phyloP scores from a whole-genome alignment of 2,888 invertebrate species.

The Brenthis daphne region DNA sequence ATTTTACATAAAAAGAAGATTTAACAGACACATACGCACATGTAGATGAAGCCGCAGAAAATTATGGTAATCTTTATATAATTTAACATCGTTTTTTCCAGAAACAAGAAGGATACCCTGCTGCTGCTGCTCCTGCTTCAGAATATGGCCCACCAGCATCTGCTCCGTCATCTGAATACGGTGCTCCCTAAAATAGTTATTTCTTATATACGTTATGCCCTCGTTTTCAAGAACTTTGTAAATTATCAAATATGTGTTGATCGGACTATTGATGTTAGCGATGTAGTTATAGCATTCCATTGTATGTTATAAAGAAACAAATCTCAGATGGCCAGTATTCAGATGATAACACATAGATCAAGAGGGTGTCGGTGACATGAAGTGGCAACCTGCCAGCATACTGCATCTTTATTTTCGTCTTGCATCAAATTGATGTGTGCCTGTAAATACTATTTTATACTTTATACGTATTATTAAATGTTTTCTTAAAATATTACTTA shows the following conservation, averaged over 20 bases:
- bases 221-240: conserved; percentile 5
- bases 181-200: conserved; percentile 70
- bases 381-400: conserved; percentile 48
- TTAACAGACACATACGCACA: too few relatives aligned
- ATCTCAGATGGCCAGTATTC: background rate
- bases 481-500: conserved; percentile 54
- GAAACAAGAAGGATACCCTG: conserved; percentile 84
- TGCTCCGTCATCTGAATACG: conserved; percentile 82
- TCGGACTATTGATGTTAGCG: conserved; percentile 10
- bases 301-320: background rate
- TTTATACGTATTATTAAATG: conserved; percentile 65
- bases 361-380: conserved; percentile 40
- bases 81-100: conserved; percentile 50
- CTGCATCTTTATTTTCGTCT: conserved; percentile 58
- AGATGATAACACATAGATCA: conserved; percentile 15
- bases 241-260: conserved; percentile 21
- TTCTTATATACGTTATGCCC: background rate
- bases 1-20: too few relatives aligned
- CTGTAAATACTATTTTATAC: conserved; percentile 80
- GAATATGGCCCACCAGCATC: conserved; percentile 77
- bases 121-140: conserved; percentile 64
- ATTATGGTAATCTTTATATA: too few relatives aligned
- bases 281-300: conserved; percentile 4
- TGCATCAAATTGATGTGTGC: conserved; percentile 80
- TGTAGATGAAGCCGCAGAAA: too few relatives aligned